Percentiles rank a stretch among this genome's conserved stretches.
Conservation (phyloP, 2,113 vertebrate species). For the Taxidea taxus region DNA sequence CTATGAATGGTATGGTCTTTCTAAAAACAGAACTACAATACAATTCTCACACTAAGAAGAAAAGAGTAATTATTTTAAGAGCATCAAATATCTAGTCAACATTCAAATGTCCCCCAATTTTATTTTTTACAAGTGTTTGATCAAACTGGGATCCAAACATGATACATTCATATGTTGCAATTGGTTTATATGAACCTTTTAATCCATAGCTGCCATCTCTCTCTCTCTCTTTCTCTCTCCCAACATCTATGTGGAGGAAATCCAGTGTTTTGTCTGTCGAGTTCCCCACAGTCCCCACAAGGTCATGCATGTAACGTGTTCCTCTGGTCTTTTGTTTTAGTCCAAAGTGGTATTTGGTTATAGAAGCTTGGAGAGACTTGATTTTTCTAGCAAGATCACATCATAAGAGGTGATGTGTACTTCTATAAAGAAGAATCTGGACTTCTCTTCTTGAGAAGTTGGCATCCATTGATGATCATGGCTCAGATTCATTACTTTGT, state of each 20-base stretch:
- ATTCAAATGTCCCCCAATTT: background rate
- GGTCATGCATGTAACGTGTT: background rate
- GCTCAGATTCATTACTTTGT: background rate
- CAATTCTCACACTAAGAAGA: background rate
- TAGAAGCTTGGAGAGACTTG: background rate
- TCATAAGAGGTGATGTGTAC: background rate
- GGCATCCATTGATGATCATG: background rate
- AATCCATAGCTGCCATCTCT: background rate
- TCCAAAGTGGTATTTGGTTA: background rate
- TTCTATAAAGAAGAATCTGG: background rate
- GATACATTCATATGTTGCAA: background rate
- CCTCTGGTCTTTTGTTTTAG: background rate
- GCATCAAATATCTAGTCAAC: background rate
- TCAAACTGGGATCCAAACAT: background rate
- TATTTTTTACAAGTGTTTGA: background rate
- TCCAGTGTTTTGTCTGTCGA: background rate
- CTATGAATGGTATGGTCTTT: background rate
- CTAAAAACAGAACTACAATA: background rate
- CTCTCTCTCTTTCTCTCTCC: no score
- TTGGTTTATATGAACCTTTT: background rate
- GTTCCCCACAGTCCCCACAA: background rate
- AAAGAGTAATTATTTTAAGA: background rate
- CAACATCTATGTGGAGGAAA: background rate
- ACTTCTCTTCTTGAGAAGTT: background rate
- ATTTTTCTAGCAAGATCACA: background rate